A percentile compares a stretch with the other conserved stretches of the same genome.
These are phyloP conservation scores for Montipora cactus DNA, from an alignment of 64 coral and sea anemone species.

Conservation along the genomic window DNA sequence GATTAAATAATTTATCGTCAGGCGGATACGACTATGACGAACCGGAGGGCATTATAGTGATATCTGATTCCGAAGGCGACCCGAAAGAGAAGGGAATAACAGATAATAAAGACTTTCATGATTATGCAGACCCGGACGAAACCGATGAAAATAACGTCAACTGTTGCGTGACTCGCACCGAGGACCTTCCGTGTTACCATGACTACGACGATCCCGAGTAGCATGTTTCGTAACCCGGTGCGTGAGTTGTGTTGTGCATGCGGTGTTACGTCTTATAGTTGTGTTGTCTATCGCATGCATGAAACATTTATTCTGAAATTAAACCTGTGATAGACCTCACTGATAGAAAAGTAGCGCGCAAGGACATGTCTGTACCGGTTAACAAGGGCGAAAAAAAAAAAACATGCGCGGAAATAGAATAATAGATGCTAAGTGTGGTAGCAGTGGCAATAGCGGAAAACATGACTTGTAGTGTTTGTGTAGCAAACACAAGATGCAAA, in stretches of 20 bases:
- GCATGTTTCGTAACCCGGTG: neutral
- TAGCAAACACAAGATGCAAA: no score
- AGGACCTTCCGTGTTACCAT: constrained; percentile 26
- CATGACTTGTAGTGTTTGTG: no score
- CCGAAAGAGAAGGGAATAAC: neutral
- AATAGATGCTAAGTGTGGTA: no score
- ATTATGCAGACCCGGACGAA: constrained; percentile 33
- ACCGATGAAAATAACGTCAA: constrained; percentile 6
- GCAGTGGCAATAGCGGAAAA: no score
- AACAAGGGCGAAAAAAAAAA: no score
- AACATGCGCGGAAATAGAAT: no score
- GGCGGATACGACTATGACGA: constrained; percentile 29
- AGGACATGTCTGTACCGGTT: no score
- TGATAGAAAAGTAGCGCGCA: no score
- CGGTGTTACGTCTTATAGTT: neutral
- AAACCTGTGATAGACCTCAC: no score
- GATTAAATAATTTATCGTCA: constrained; percentile 39
- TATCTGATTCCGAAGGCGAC: constrained; percentile 12
- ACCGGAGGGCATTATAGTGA: constrained; percentile 21
- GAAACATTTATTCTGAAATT: neutral
- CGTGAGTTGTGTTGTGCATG: neutral
- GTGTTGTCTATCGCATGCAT: neutral
- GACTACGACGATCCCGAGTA: constrained; percentile 25
- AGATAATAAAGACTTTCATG: constrained; percentile 32
- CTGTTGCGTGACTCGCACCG: neutral